Evolutionary conservation across 2,113 vertebrate species (phyloP), one percentile per base, ranked within the genome.

Genomic region (Setophaga coronata): DNA sequence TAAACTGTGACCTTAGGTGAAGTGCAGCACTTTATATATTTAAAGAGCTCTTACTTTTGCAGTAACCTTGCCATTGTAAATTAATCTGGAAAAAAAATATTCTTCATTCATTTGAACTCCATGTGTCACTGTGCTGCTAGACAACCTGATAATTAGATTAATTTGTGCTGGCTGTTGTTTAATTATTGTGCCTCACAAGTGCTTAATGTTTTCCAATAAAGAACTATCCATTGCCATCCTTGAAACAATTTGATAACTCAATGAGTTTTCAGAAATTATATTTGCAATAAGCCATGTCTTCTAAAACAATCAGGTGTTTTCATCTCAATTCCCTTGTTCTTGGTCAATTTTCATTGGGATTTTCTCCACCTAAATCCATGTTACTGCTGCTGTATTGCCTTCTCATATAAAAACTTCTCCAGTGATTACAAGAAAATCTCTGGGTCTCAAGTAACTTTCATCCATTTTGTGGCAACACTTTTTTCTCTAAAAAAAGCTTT

Each of bases 11-110:
- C 17, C 72, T 82, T 18, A 67, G 7, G 3, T 25, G 10, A 48
- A 60, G 23, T 0, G 0, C 29, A 4, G 7, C 12, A 40, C 2
- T 64, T 78, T 4, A 34, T 25, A 2, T 14, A 31, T 66, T 53
- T 51, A 21, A 18, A 70, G 64, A 71, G 19, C 4, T 54, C 14
- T 79, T 40, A 31, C 8, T 61, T 88, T 23, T 57, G 7, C 5
- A n/a, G 4, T 60, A 24, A 31, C 14, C 17, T 69, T 19, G 9
- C 12, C 14, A 15, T 48, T 50, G 7, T 54, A 51, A 91, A 25
- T 40, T 40, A 40, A 25, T 40, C 61, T 40, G 25, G 24, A 4
- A 50, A 45, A 47, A 36, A 45, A 8, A 29, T 7, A 3, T 40
- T 69, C 18, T 60, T 64, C 13, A 24, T 18, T 79, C 14, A 24